Evolutionary conservation across 2,797 vertebrate species (phyloP).

Genomic region (Enteromius anoplus): DNA sequence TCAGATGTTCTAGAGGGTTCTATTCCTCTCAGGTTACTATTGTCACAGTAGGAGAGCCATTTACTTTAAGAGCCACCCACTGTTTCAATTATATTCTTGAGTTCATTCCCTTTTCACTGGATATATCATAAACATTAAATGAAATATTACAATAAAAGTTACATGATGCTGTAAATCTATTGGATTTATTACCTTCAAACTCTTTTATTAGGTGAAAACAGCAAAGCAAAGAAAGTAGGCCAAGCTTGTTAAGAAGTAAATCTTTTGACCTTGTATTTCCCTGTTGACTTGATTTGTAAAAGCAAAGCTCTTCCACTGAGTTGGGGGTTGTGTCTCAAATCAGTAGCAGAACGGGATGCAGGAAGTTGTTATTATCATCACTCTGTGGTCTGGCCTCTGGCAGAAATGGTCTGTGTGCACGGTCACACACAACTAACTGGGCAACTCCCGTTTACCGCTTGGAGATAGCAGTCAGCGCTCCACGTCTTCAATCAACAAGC

Average conservation of each 20-base stretch:
- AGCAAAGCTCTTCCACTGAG: constrained; percentile 11
- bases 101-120: not conserved
- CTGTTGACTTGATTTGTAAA: constrained; percentile 16
- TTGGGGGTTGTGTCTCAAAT: constrained; percentile 15
- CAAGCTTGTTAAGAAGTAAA: not conserved
- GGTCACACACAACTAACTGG: constrained; percentile 37
- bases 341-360: constrained; percentile 25
- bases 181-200: not conserved
- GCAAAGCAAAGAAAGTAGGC: not conserved
- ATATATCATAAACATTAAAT: not conserved
- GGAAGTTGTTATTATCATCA: constrained; percentile 44
- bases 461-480: constrained; percentile 13
- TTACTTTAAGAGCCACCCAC: constrained; percentile 6
- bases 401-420: constrained; percentile 28
- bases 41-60: not conserved
- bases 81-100: not conserved
- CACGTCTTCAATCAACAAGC: constrained; percentile 30
- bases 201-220: constrained; percentile 8
- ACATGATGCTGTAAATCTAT: constrained; percentile 18
- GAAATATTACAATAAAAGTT: not conserved
- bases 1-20: not conserved
- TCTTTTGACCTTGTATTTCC: constrained; percentile 19
- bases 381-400: constrained; percentile 25
- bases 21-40: not conserved
- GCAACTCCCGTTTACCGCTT: not conserved